Base-by-base conservation (phyloP, 2,797 vertebrate species). In the Graptemys geographica region DNA sequence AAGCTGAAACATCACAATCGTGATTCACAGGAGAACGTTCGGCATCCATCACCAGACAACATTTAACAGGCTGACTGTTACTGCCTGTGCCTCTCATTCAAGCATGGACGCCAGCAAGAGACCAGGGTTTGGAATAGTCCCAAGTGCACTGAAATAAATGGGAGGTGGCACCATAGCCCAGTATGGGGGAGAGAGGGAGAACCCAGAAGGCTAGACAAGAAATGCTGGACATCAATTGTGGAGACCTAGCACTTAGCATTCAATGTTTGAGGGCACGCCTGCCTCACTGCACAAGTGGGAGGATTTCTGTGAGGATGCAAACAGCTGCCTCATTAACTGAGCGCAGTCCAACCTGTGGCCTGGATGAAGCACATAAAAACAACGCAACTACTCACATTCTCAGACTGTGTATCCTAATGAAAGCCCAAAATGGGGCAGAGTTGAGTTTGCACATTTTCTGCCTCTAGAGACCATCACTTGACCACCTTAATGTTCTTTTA, bases 1-100 rank as follows among this genome's bases (percentile, higher is more conserved):
- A 99, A 51, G 99, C 99, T 99, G 97, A 25, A 93, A 86, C 11
- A 49, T 84, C n/a, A 3, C 2, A 31, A 19, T 52, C 53, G 47
- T 15, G 55, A 83, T 41, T 90, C 56, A 84, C 1, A 1, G 2
- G 10, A 47, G 16, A 47, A 8, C 0, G 15, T 44, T 87, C 52
- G 1, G 37, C 12, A 41, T 4, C 12, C 27, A 11, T 33, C 37
- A 27, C 55, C n/a, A 27, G n/a, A 59, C 56, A 59, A 33, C 0
- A 1, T 49, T 3, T 51, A 78, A 81, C 65, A 83, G 19, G 11
- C 37, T 41, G 31, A 10, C 3, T 33, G 37, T 23, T 87, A 53
- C 69, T 6, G 3, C 0, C 4, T 27, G 37, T 84, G 25, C 53
- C 49, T 87, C 62, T 44, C 31, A 27, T 19, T 47, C 47, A 49